These are phyloP conservation scores for Meles meles DNA, from an alignment of 2,113 vertebrate species.

Conservation along the genomic window DNA sequence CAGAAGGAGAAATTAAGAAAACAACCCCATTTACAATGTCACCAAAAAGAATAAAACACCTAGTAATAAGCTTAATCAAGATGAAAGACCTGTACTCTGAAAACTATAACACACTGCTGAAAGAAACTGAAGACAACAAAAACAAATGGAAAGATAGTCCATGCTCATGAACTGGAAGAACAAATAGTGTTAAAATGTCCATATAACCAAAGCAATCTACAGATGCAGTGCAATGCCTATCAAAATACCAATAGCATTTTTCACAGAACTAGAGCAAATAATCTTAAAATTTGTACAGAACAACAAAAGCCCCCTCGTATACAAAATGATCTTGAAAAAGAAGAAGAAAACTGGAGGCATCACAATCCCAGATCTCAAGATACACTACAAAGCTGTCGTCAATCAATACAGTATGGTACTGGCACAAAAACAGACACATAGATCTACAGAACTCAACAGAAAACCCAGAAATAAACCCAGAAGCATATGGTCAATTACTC, in stretches of 20 bases:
- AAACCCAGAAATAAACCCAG: neutral
- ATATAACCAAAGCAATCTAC: neutral
- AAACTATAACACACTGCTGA: neutral
- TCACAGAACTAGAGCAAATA: neutral
- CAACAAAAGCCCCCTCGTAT: neutral
- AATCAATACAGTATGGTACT: neutral
- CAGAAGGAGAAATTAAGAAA: neutral
- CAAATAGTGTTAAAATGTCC: neutral
- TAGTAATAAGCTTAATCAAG: neutral
- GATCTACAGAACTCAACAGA: neutral
- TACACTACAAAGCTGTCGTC: neutral
- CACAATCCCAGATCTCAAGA: neutral
- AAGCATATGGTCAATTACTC: neutral
- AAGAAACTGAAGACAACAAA: neutral
- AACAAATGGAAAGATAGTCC: neutral
- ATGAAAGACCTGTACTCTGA: neutral
- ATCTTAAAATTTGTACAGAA: neutral
- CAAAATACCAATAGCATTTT: neutral
- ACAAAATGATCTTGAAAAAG: neutral
- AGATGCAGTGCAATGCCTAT: neutral
- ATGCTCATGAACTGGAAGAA: neutral
- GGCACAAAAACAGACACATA: neutral
- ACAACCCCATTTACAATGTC: too few species aligned
- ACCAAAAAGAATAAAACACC: too few species aligned
- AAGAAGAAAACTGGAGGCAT: neutral